phyloP scores from a whole-genome alignment of 2,888 invertebrate genomes.

The Epirrita christyi region DNA sequence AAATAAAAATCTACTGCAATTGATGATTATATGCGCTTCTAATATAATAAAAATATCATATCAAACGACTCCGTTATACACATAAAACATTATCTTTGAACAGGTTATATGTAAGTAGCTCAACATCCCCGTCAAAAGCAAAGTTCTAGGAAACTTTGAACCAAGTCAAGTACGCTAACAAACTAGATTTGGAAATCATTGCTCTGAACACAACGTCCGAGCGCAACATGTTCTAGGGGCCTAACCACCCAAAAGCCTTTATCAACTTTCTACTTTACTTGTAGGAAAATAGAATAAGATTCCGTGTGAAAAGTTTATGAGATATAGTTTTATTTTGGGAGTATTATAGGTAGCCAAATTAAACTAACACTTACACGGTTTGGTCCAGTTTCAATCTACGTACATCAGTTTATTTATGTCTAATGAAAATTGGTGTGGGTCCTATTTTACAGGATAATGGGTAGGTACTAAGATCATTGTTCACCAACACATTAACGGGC shows the following conservation, averaged over 20 bases:
- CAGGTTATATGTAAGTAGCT: slow-evolving; percentile 7
- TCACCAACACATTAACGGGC: not conserved
- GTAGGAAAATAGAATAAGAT: not conserved
- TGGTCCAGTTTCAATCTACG: not conserved
- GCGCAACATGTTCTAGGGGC: slow-evolving; percentile 32
- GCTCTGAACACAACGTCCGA: slow-evolving; percentile 53
- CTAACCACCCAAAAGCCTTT: slow-evolving; percentile 8
- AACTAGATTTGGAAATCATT: slow-evolving; percentile 63
- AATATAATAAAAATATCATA: no score
- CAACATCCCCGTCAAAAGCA: slow-evolving; percentile 36
- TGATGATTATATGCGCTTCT: no score
- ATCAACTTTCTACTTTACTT: slow-evolving; percentile 29
- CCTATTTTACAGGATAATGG: no score
- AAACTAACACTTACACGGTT: not conserved
- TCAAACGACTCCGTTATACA: no score
- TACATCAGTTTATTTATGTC: not conserved
- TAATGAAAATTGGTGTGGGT: no score
- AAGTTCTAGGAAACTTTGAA: slow-evolving; percentile 45
- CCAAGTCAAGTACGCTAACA: slow-evolving; percentile 67
- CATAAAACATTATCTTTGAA: not conserved
- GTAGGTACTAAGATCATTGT: no score
- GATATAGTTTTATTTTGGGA: not conserved
- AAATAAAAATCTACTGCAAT: no score
- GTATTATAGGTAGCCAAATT: slow-evolving; percentile 1
- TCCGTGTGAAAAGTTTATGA: not conserved